Percentiles rank a stretch among this genome's conserved stretches.
Conservation (phyloP, 1,140 invertebrate genomes). For the Papilio polyxenes region DNA sequence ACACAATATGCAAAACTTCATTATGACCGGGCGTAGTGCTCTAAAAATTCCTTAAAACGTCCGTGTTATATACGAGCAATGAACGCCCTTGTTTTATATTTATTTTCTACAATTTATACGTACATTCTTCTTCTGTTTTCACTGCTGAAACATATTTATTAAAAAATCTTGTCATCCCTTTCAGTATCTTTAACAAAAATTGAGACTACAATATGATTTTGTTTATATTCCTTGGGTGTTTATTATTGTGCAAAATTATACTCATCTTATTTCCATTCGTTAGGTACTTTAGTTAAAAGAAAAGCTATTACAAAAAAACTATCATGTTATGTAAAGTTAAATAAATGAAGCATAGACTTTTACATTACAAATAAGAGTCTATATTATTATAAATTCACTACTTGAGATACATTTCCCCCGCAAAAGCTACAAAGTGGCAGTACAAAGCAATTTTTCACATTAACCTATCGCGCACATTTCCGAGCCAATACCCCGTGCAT, state of each 20-base stretch:
- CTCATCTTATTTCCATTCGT: too few relatives aligned
- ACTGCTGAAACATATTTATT: too few relatives aligned
- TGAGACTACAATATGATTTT: background rate
- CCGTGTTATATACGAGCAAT: background rate
- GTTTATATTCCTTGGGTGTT: too few relatives aligned
- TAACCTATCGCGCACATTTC: slow-evolving; percentile 42
- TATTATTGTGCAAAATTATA: too few relatives aligned
- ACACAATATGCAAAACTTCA: slow-evolving; percentile 35
- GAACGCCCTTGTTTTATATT: slow-evolving; percentile 9
- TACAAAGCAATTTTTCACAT: slow-evolving; percentile 40
- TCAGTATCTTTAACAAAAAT: too few relatives aligned
- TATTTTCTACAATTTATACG: background rate
- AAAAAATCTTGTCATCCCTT: too few relatives aligned
- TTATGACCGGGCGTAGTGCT: slow-evolving; percentile 31
- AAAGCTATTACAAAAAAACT: too few relatives aligned
- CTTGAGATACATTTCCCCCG: background rate
- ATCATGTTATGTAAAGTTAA: too few relatives aligned
- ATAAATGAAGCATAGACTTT: too few relatives aligned
- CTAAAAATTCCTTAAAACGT: slow-evolving; percentile 35
- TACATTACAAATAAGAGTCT: too few relatives aligned
- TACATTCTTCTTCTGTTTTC: background rate
- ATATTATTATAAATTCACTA: background rate
- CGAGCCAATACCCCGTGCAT: slow-evolving; percentile 41
- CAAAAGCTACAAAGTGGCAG: background rate
- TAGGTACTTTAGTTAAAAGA: too few relatives aligned